Percentiles rank a stretch among this genome's conserved stretches.
Conservation (phyloP, 2,797 vertebrate species). For the Alcedo atthis region DNA sequence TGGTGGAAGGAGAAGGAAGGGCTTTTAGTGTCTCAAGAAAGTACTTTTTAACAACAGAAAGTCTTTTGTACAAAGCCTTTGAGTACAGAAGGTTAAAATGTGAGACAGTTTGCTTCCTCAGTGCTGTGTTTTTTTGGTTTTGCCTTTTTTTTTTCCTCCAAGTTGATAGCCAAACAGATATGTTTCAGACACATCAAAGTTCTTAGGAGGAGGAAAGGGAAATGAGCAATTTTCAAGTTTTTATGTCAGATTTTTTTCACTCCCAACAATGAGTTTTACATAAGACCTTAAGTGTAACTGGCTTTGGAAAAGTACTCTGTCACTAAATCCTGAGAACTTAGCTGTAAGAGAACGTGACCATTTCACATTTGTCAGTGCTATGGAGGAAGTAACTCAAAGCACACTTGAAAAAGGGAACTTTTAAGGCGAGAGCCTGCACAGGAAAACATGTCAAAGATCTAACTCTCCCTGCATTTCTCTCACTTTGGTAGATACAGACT, state of each 20-base stretch:
- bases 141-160: not conserved
- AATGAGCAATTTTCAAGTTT: slow-evolving; percentile 52
- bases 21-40: slow-evolving; percentile 24
- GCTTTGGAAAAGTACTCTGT: slow-evolving; percentile 13
- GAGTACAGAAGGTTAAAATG: slow-evolving; percentile 50
- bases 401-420: slow-evolving; percentile 43
- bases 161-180: slow-evolving; percentile 14
- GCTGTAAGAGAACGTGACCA: not conserved
- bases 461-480: not conserved
- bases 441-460: slow-evolving; percentile 18
- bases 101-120: slow-evolving; percentile 13
- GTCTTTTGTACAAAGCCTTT: not conserved
- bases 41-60: not conserved
- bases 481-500: not conserved
- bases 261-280: slow-evolving; percentile 8
- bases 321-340: not conserved
- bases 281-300: not conserved
- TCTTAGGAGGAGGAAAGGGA: slow-evolving; percentile 29
- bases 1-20: not conserved
- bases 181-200: slow-evolving; percentile 39
- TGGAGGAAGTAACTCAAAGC: slow-evolving; percentile 28
- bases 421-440: slow-evolving; percentile 1
- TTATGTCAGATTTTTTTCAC: not conserved
- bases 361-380: slow-evolving; percentile 17
- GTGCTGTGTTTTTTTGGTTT: slow-evolving; percentile 9